Evolutionary conservation across 2,113 vertebrate genomes (phyloP), one percentile per base, ranked within the genome.

Genomic region (Synodontis membranacea): DNA sequence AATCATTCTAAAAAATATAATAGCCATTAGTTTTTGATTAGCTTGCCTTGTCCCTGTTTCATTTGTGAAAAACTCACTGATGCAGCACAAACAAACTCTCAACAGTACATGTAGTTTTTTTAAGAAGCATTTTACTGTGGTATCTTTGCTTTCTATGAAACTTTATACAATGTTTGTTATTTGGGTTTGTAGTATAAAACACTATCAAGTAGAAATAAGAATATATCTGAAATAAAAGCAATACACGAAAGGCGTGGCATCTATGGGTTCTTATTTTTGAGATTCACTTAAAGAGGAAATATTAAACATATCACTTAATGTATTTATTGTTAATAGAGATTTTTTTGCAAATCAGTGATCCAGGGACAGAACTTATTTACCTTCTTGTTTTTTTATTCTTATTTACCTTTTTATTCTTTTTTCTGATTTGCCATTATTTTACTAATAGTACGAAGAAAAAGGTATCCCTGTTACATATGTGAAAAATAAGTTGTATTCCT

Each of bases 11-110:
- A 82, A 52, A 44, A 42, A 37, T 68, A 72, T 42, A 72, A 25
- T 42, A 72, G 37, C 21, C 68, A 72, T 28, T 44, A 9, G 5
- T 10, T 74, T 80, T 78, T 54, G 21, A 66, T 84, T 84, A 44
- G 17, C 19, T 64, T 80, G 81, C 44, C 76, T 70, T 21, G 2
- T 56, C 21, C 34, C 9, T 80, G 34, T 34, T 79, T 79, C 1
- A 21, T 79, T 79, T 52, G 10, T 78, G 42, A 76, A 48, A 50
- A 76, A 28, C 23, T 15, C 11, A 28, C 42, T 46, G 39, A 46
- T 46, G 54, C 68, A 75, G 52, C 79, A 60, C 11, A 42, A 81
- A 81, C 60, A n/a, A 46, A 28, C 72, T 75, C 31, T 68, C 23
- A 11, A 74, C 39, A 74, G 70, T 74, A 44, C 39, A 74, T 74